These are phyloP conservation scores for Ciconia boyciana DNA, from an alignment of 2,113 vertebrate genomes.

Conservation along the genomic window DNA sequence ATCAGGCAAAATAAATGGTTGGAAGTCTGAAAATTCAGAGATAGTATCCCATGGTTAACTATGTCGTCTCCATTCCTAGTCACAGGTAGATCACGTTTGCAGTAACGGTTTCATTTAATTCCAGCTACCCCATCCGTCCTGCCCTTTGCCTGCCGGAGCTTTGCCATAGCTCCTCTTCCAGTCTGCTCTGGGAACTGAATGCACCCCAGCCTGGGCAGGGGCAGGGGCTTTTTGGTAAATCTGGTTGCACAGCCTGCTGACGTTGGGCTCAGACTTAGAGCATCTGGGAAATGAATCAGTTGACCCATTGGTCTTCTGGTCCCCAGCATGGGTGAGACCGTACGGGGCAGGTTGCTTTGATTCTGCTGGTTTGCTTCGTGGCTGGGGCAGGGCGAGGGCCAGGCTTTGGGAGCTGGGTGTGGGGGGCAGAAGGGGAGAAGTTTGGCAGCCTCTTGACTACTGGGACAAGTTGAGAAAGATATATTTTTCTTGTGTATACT, in stretches of 20 bases:
- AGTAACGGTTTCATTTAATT: background rate
- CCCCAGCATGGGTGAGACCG: accelerated
- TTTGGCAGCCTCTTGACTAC: background rate
- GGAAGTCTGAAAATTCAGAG: background rate
- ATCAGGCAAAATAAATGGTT: background rate
- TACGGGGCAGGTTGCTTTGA: background rate
- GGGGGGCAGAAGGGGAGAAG: background rate
- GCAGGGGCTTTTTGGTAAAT: background rate
- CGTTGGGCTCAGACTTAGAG: background rate
- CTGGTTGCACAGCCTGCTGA: background rate
- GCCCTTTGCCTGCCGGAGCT: background rate
- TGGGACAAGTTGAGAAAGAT: background rate
- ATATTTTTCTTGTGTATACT: background rate
- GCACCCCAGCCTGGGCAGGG: background rate
- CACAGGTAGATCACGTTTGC: background rate
- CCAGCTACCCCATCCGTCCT: background rate
- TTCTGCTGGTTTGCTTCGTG: background rate
- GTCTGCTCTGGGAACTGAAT: background rate
- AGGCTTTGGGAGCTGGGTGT: background rate
- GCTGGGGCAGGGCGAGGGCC: accelerated
- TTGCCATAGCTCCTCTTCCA: background rate
- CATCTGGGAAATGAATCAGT: background rate
- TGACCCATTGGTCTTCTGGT: background rate
- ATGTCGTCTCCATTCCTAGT: background rate
- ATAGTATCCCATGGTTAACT: background rate